Conservation (phyloP, 2,888 invertebrate genomes). For the Halocaridina rubra region DNA sequence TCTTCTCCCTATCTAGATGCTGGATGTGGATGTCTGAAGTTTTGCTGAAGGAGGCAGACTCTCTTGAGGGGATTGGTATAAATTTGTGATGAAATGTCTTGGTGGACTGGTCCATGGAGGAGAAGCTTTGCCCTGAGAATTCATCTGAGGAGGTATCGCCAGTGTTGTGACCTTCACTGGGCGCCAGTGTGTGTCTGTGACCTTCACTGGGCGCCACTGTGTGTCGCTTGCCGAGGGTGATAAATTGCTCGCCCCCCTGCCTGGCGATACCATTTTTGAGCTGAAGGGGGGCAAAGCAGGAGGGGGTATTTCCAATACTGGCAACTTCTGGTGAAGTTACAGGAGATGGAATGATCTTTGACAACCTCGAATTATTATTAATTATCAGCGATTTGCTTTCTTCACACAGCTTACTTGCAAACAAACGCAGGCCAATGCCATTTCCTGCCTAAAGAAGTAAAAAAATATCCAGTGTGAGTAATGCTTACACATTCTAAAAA, state of each 20-base stretch:
- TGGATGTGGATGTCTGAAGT: conserved; percentile 6
- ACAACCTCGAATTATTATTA: conserved; percentile 12
- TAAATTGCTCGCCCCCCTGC: conserved; percentile 36
- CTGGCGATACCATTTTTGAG: conserved; percentile 51
- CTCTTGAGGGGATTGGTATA: background rate
- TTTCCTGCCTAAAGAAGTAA: background rate
- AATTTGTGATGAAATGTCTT: background rate
- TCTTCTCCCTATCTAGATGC: conserved; percentile 1
- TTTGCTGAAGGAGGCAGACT: conserved; percentile 12
- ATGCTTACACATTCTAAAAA: background rate
- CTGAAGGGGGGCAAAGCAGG: conserved; percentile 47
- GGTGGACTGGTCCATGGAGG: conserved; percentile 16
- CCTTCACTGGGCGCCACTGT: conserved; percentile 41
- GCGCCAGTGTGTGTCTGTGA: conserved; percentile 24
- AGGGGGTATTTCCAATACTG: conserved; percentile 32
- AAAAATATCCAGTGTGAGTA: background rate
- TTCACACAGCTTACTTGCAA: conserved; percentile 13
- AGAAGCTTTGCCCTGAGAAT: background rate
- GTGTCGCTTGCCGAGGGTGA: conserved; percentile 24
- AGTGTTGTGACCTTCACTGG: conserved; percentile 49
- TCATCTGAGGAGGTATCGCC: conserved; percentile 25
- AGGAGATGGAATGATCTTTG: background rate
- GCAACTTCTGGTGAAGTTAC: background rate
- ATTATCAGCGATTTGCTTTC: background rate
- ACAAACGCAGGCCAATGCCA: background rate